phyloP scores from a whole-genome alignment of 1,140 invertebrate species.

The Ceratina japonica region DNA sequence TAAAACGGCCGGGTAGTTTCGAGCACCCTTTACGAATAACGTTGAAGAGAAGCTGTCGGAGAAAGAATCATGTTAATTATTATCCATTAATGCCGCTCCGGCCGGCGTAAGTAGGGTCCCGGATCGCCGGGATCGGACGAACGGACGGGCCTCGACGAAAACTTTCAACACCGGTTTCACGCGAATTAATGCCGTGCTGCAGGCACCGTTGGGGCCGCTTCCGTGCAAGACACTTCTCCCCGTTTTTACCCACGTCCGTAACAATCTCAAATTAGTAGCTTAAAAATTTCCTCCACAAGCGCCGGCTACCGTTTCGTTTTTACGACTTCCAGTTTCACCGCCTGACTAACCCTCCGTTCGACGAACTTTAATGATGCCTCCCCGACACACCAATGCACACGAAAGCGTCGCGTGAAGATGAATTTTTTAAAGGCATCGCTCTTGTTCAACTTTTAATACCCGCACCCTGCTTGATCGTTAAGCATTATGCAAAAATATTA shows the following conservation, averaged over 20 bases:
- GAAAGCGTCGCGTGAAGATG: neutral
- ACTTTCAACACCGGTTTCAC: slow-evolving; percentile 5
- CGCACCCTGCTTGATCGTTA: too few relatives aligned
- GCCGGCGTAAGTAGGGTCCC: neutral
- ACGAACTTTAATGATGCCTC: neutral
- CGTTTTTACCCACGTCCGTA: neutral
- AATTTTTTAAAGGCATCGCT: neutral
- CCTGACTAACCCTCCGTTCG: neutral
- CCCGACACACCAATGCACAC: neutral
- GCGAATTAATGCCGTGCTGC: slow-evolving; percentile 9
- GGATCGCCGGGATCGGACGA: neutral
- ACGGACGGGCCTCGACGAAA: neutral
- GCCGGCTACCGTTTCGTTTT: neutral
- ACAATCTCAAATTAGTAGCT: slow-evolving; percentile 6
- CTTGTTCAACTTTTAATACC: too few relatives aligned
- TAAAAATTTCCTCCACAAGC: neutral
- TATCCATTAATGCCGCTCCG: slow-evolving; percentile 23
- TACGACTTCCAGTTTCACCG: neutral
- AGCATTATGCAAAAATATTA: too few relatives aligned
- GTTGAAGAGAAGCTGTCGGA: neutral
- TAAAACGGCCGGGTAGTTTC: neutral
- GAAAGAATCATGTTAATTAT: slow-evolving; percentile 29
- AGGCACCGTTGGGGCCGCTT: neutral
- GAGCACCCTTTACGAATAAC: neutral
- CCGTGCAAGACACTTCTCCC: too few relatives aligned